Base-by-base conservation (phyloP, 1,140 invertebrate species). In the Anastatus disparis region DNA sequence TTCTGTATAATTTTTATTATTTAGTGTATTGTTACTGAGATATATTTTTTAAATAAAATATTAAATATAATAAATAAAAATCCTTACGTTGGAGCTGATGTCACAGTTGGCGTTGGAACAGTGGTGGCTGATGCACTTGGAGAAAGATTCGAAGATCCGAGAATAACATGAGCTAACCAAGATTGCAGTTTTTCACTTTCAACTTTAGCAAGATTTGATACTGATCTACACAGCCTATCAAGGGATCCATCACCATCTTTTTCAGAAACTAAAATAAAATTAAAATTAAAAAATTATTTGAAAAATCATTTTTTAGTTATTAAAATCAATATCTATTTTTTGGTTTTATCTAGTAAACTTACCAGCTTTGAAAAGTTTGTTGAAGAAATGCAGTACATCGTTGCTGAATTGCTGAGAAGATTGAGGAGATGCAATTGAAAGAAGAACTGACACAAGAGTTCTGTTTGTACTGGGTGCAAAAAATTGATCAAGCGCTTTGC, bases 321-420 rank as follows among this genome's bases (percentile, higher is more conserved):
- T n/a, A n/a, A n/a, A n/a, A n/a, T n/a, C n/a, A n/a, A n/a, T n/a
- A n/a, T n/a, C n/a, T n/a, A n/a, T n/a, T n/a, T n/a, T n/a, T n/a
- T n/a, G n/a, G n/a, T 62, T 71, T n/a, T 42, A 55, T 13, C 29
- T 35, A 24, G 46, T 26, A 72, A 83, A 87, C 75, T 89, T 84
- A 79, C 91, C 87, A n/a, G 90, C 87, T 81, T 91, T 89, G 74
- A 94, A 93, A 7, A 96, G 82, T 78, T 90, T 91, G 75, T 93
- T 93, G 76, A 95, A 93, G 75, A 95, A 94, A 75, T 93, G 92
- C 20, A 95, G 82, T 29, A 97, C 91, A 75, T 91, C 89, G 15
- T 91, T 92, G 3, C 92, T 90, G 79, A 95, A 96, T 15, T 89
- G 87, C 70, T 90, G 89, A 1, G 90, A 90, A 26, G 92, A 83